phyloP scores from a whole-genome alignment of 2,888 invertebrate genomes.

The Strigamia maritima region DNA sequence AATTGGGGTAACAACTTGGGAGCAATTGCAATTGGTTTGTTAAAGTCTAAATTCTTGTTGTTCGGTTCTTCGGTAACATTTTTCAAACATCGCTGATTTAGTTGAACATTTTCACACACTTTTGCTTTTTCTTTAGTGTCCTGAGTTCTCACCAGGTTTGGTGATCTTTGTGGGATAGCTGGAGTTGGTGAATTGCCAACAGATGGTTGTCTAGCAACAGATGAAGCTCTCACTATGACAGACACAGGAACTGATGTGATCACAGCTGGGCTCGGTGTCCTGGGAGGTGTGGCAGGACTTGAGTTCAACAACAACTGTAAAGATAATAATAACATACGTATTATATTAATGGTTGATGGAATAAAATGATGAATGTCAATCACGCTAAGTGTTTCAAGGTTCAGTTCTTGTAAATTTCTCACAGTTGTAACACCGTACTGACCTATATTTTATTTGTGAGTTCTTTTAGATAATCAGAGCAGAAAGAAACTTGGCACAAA shows the following conservation, averaged over 20 bases:
- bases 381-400: too few relatives aligned
- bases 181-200: background rate
- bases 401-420: too few relatives aligned
- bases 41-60: background rate
- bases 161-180: background rate
- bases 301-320: conserved; percentile 50
- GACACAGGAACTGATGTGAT: conserved; percentile 58
- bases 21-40: conserved; percentile 30
- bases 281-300: conserved; percentile 43
- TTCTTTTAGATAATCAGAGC: background rate
- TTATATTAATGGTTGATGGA: background rate
- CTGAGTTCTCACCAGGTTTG: background rate
- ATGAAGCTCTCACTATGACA: conserved; percentile 81
- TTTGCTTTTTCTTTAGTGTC: background rate
- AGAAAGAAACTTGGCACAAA: background rate
- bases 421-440: too few relatives aligned
- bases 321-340: conserved; percentile 41
- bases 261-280: conserved; percentile 44
- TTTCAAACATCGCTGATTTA: background rate
- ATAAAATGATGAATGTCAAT: too few relatives aligned
- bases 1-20: conserved; percentile 35
- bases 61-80: background rate
- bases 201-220: conserved; percentile 46
- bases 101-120: background rate
- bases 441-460: background rate